Percentiles rank a stretch among this genome's conserved stretches.
These are phyloP conservation scores for Trichopria drosophilae DNA, from an alignment of 2,888 invertebrate genomes.

Conservation along the genomic window DNA sequence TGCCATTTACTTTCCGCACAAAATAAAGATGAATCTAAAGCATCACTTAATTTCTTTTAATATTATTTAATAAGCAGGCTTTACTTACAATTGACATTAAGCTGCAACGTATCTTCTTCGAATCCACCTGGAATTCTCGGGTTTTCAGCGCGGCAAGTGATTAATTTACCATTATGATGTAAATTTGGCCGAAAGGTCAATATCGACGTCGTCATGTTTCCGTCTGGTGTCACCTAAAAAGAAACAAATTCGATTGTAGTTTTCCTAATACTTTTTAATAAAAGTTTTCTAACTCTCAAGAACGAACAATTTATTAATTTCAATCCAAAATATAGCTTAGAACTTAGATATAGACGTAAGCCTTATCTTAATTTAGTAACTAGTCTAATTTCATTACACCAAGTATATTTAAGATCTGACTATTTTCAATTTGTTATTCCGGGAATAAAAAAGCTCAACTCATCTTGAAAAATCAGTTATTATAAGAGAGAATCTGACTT, in stretches of 20 bases:
- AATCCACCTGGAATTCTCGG: conserved; percentile 71
- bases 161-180: conserved; percentile 75
- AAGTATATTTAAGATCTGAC: no score
- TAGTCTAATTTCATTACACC: no score
- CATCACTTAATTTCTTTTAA: no score
- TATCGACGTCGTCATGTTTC: conserved; percentile 79
- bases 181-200: conserved; percentile 75
- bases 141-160: conserved; percentile 83
- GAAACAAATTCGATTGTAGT: conserved; percentile 16
- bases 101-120: conserved; percentile 77
- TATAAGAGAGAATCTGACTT: no score
- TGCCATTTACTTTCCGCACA: not conserved
- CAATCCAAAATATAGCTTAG: not conserved
- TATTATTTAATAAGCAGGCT: not conserved
- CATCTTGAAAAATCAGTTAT: no score
- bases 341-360: no score
- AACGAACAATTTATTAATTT: not conserved
- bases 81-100: conserved; percentile 85
- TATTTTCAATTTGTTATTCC: no score
- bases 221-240: conserved; percentile 75
- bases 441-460: no score
- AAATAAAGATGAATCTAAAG: no score
- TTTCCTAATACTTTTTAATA: not conserved
- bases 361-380: no score
- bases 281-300: not conserved